phyloP scores from a whole-genome alignment of 92 coral and sea anemone species.

The Virgularia gustaviana region DNA sequence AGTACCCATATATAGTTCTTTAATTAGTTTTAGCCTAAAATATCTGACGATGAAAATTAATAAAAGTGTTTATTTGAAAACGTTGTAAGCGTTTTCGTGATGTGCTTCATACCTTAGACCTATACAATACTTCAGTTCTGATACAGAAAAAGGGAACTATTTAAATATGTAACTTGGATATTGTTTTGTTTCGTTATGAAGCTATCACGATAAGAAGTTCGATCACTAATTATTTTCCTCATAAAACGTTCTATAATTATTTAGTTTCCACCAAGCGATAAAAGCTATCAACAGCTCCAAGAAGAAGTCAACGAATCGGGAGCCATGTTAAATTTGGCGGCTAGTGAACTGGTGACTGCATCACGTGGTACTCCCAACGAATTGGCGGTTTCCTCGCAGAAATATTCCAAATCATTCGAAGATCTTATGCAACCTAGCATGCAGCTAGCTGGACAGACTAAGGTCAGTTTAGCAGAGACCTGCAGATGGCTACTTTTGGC shows the following conservation, averaged over 20 bases:
- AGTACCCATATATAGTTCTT: no score
- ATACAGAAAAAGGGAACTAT: neutral
- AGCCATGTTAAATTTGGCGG: slow-evolving; percentile 89
- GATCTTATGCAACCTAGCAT: slow-evolving; percentile 81
- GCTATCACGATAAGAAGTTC: neutral
- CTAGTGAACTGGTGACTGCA: slow-evolving; percentile 92
- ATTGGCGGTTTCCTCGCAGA: slow-evolving; percentile 88
- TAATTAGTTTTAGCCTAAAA: no score
- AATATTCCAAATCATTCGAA: slow-evolving; percentile 89
- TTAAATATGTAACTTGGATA: neutral
- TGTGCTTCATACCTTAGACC: no score
- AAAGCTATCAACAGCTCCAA: slow-evolving; percentile 84
- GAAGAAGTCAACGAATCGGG: slow-evolving; percentile 88
- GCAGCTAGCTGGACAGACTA: slow-evolving; percentile 95
- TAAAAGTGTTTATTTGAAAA: no score
- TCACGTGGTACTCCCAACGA: slow-evolving; percentile 96
- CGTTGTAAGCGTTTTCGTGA: no score
- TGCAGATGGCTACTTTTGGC: no score
- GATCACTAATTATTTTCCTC: no score
- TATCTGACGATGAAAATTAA: no score
- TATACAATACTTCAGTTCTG: no score
- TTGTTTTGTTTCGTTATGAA: neutral
- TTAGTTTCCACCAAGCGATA: slow-evolving; percentile 77
- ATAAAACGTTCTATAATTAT: neutral
- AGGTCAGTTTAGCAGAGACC: slow-evolving; percentile 58